A percentile compares a stretch with the other conserved stretches of the same genome.
Conservation (phyloP, 2,797 vertebrate species). For the Diceros bicornis region DNA sequence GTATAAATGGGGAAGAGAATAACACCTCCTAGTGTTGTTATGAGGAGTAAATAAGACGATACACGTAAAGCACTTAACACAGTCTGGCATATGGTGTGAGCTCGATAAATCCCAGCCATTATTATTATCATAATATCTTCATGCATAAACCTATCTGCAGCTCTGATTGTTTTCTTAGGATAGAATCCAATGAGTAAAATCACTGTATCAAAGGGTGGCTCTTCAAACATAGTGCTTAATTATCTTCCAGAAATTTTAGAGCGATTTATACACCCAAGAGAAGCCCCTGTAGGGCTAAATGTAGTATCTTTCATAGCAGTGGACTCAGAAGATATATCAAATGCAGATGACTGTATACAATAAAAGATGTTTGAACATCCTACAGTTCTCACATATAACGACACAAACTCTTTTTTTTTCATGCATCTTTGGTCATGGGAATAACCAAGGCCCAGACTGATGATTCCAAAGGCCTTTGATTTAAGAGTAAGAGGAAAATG, state of each 20-base stretch:
- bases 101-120: conserved; percentile 81
- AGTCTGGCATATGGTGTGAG: conserved; percentile 80
- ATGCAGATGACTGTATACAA: neutral
- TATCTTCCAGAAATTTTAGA: conserved; percentile 73
- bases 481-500: neutral
- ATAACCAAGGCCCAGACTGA: neutral
- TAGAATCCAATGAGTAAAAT: conserved; percentile 77
- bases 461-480: conserved; percentile 1
- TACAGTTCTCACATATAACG: neutral
- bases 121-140: conserved; percentile 81
- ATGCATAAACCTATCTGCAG: conserved; percentile 75
- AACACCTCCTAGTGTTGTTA: neutral
- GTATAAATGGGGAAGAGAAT: conserved; percentile 33
- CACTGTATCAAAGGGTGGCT: conserved; percentile 73
- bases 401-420: neutral
- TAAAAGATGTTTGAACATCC: neutral
- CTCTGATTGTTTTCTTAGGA: conserved; percentile 82
- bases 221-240: conserved; percentile 74
- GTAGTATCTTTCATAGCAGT: neutral
- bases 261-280: conserved; percentile 43
- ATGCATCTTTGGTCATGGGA: neutral
- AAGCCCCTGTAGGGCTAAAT: neutral
- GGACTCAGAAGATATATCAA: neutral
- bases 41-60: conserved; percentile 69
- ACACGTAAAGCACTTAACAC: conserved; percentile 73